Evolutionary conservation across 2,797 vertebrate genomes (phyloP).

Genomic region (Argentina silus): DNA sequence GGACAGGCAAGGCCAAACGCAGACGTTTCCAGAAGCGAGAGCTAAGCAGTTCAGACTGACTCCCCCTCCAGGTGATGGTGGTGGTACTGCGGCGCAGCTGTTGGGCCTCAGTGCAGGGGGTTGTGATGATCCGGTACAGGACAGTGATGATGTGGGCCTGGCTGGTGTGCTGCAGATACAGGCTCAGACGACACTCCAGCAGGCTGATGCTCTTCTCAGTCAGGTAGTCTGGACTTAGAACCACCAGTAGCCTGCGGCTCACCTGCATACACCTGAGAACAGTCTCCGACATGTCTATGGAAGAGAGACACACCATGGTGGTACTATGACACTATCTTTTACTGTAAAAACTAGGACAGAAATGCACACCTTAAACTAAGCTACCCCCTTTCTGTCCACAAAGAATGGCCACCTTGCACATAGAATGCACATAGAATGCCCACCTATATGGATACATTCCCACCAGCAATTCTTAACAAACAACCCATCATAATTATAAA

Average conservation of each 20-base stretch:
- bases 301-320: conserved; percentile 19
- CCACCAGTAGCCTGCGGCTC: conserved; percentile 87
- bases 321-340: background rate
- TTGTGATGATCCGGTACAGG: conserved; percentile 72
- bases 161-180: conserved; percentile 83
- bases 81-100: conserved; percentile 78
- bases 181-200: conserved; percentile 87
- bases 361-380: too few species aligned
- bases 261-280: conserved; percentile 86
- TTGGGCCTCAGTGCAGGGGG: conserved; percentile 76
- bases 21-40: conserved; percentile 90
- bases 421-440: background rate
- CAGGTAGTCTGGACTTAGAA: conserved; percentile 86
- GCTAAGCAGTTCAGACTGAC: conserved; percentile 73
- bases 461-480: background rate
- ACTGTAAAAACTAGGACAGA: too few species aligned
- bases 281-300: conserved; percentile 81
- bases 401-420: background rate
- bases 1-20: conserved; percentile 83
- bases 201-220: conserved; percentile 89
- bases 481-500: background rate
- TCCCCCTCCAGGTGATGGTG: conserved; percentile 83
- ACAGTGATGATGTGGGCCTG: conserved; percentile 81
- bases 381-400: too few species aligned
- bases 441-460: background rate